Conservation (phyloP, 2,113 vertebrate genomes). For the Gadus chalcogrammus region DNA sequence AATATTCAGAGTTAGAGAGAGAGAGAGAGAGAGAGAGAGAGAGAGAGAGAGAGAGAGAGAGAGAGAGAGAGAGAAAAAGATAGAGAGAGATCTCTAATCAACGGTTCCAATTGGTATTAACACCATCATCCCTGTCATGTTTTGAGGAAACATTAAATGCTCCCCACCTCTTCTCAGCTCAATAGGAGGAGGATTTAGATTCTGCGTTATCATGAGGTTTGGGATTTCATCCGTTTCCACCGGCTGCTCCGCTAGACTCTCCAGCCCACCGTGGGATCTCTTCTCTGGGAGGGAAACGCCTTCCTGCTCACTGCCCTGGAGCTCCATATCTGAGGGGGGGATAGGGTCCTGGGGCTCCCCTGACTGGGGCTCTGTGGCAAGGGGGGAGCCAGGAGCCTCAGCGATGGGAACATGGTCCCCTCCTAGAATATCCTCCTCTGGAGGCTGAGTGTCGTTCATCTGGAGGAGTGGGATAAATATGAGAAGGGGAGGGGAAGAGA, state of each 20-base stretch:
- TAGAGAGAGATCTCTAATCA: too few species aligned
- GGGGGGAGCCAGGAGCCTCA: background rate
- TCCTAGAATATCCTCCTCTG: background rate
- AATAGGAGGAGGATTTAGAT: slow-evolving; percentile 18
- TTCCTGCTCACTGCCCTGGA: slow-evolving; percentile 5
- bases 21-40: too few species aligned
- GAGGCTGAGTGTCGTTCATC: background rate
- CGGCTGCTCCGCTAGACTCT: background rate
- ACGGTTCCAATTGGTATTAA: too few species aligned
- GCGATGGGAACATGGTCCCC: accelerated
- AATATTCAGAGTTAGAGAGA: too few species aligned
- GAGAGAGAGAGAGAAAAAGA: too few species aligned
- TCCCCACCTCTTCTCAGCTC: slow-evolving; percentile 28
- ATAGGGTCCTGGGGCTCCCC: background rate
- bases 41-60: too few species aligned
- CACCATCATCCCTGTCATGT: background rate
- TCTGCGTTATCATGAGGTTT: background rate
- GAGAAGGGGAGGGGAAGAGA: background rate
- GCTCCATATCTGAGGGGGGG: slow-evolving; percentile 3
- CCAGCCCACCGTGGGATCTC: background rate
- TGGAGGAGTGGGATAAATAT: background rate
- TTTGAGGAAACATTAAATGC: background rate
- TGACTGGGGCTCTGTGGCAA: slow-evolving; percentile 12
- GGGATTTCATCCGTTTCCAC: background rate
- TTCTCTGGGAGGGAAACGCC: background rate